Evolutionary conservation across 2,888 invertebrate species (phyloP), one percentile per base, ranked within the genome.

Genomic region (Graphium colonna): DNA sequence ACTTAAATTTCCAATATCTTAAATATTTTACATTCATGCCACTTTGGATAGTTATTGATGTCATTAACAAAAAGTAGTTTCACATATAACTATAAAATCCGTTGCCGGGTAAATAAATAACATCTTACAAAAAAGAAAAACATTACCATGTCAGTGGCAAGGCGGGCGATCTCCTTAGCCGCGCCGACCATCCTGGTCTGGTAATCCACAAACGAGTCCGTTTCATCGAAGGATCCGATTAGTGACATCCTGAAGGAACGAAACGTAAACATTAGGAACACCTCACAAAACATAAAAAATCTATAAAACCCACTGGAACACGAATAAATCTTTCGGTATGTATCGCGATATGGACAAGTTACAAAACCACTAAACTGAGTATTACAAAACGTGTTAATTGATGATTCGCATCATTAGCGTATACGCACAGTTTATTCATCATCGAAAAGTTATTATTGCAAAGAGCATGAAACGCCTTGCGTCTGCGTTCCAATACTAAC

Each of bases 111-210:
- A n/a, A n/a, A n/a, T n/a, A n/a, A n/a, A n/a, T n/a, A n/a, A n/a
- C n/a, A n/a, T n/a, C n/a, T n/a, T n/a, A 49, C 28, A 43, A 48
- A 3, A 47, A 17, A 33, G 44, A 58, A 56, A 51, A 54, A 45
- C 18, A 84, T 86, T 63, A 95, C 95, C 94, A 99, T 98, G 75
- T 99, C 98, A 49, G 98, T 97, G 3, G 98, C 94, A 51, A 97
- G 91, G 45, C 95, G 91, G 0, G 97, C 96, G 60, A 99, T 97
- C 79, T 98, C 97, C 84, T 98, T 98, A 17, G 97, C 95, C 43
- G 95, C 93, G 60, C 95, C 95, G 18, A 99, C 97, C 98, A 99
- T 99, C 57, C 97, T 91, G 0, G 98, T 98, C 87, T 99, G 99
- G 77, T 97, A 98, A 86, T 98, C 98, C 1, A 98, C 98, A 79